Evolutionary conservation across 1,140 invertebrate genomes (phyloP).

Genomic region (Ooceraea biroi): DNA sequence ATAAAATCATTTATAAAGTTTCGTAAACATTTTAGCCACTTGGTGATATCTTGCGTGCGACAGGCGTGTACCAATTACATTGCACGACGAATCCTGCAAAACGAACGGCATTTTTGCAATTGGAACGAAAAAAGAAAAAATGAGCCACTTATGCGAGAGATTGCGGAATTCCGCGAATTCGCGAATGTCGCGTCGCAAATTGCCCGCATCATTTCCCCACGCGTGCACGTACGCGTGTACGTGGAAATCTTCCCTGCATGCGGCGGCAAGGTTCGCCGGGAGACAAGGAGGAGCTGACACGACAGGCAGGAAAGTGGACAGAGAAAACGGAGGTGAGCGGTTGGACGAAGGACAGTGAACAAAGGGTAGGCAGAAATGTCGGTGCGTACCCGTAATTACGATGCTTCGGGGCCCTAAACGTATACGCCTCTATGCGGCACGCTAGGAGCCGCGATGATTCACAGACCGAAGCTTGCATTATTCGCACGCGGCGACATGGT

Average conservation of each 20-base stretch:
- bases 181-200: conserved; percentile 41
- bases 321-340: conserved; percentile 43
- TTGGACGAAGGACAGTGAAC: conserved; percentile 48
- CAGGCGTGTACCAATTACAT: no score
- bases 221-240: conserved; percentile 15
- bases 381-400: conserved; percentile 64
- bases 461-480: conserved; percentile 46
- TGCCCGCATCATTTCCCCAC: conserved; percentile 43
- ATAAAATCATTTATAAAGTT: no score
- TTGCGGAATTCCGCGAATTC: conserved; percentile 40
- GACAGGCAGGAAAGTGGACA: conserved; percentile 14
- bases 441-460: conserved; percentile 67
- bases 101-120: background rate
- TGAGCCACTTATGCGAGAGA: conserved; percentile 6
- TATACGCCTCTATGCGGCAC: conserved; percentile 73
- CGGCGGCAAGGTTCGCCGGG: conserved; percentile 7
- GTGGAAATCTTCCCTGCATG: conserved; percentile 28
- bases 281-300: conserved; percentile 8
- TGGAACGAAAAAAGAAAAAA: background rate
- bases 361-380: conserved; percentile 62
- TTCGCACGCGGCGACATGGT: conserved; percentile 25
- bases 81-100: background rate
- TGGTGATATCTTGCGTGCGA: no score
- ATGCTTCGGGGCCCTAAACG: conserved; percentile 62
- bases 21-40: no score